A percentile compares a stretch with the other conserved stretches of the same genome.
Evolutionary conservation across 30 jellyfish, hydroid and myxozoan species (phyloP).

Genomic region (Mastigias papua): DNA sequence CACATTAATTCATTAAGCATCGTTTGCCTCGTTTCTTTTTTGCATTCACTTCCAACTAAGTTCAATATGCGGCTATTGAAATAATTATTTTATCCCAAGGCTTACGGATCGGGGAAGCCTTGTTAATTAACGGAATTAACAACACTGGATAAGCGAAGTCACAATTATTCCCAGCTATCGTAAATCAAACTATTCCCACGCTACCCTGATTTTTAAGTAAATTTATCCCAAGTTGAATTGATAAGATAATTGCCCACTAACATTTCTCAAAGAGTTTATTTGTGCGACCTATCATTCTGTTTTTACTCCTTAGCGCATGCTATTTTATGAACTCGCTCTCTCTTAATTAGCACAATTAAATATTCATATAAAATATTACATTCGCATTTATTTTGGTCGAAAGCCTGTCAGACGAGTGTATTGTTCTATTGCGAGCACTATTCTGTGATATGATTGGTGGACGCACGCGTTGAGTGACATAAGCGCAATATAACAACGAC

Average conservation of each 20-base stretch:
- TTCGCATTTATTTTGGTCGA: conserved; percentile 64
- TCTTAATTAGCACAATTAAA: conserved; percentile 81
- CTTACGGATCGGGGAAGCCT: conserved; percentile 74
- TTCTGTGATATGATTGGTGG: conserved; percentile 69
- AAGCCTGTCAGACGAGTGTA: conserved; percentile 66
- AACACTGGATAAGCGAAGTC: conserved; percentile 71
- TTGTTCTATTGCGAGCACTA: conserved; percentile 51
- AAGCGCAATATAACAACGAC: conserved; percentile 62
- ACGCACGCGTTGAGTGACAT: conserved; percentile 71
- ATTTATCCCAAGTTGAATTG: conserved; percentile 47
- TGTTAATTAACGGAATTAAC: conserved; percentile 82
- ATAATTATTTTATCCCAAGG: conserved; percentile 46
- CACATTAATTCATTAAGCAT: conserved; percentile 54
- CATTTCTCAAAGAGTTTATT: conserved; percentile 68
- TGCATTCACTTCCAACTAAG: conserved; percentile 14
- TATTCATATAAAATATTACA: conserved; percentile 75
- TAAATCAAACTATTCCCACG: conserved; percentile 73
- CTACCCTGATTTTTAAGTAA: conserved; percentile 53
- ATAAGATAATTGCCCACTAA: conserved; percentile 71
- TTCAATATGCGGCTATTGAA: conserved; percentile 47
- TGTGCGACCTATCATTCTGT: conserved; percentile 72
- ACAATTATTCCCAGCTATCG: conserved; percentile 69
- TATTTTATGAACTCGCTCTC: conserved; percentile 55
- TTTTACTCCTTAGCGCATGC: conserved; percentile 68
- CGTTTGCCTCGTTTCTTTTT: conserved; percentile 66